A percentile compares a stretch with the other conserved stretches of the same genome.
Conservation (phyloP, 2,797 vertebrate species). For the Lutjanus argentimaculatus region DNA sequence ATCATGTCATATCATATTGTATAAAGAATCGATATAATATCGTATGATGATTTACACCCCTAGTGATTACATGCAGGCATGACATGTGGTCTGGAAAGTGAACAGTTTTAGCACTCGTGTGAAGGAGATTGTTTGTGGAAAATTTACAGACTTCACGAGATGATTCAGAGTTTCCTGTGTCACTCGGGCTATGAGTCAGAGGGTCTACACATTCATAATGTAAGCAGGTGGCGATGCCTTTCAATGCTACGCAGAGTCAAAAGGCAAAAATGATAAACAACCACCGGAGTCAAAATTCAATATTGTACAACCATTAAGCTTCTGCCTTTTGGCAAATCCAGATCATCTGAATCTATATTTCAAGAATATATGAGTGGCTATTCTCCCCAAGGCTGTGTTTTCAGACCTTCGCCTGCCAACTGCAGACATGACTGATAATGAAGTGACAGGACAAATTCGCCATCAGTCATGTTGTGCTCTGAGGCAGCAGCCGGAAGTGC, state of each 20-base stretch:
- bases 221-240: constrained; percentile 45
- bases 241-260: constrained; percentile 6
- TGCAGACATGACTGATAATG: constrained; percentile 69
- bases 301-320: constrained; percentile 38
- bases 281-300: constrained; percentile 27
- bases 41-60: no score
- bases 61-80: constrained; percentile 46
- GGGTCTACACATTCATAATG: constrained; percentile 51
- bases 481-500: constrained; percentile 67
- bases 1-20: no score
- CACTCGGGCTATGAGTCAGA: constrained; percentile 68
- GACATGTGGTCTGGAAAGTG: constrained; percentile 49
- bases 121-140: constrained; percentile 63
- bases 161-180: constrained; percentile 81
- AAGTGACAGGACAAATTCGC: constrained; percentile 69
- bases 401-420: constrained; percentile 59
- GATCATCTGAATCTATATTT: constrained; percentile 43
- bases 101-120: constrained; percentile 37
- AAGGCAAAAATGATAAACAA: constrained; percentile 37
- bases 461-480: constrained; percentile 71
- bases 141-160: constrained; percentile 59
- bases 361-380: constrained; percentile 47
- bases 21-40: no score
- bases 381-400: constrained; percentile 55
- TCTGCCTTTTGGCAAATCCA: constrained; percentile 49